Conservation (phyloP, 1,140 invertebrate species). For the Rhopalosiphum maidis region DNA sequence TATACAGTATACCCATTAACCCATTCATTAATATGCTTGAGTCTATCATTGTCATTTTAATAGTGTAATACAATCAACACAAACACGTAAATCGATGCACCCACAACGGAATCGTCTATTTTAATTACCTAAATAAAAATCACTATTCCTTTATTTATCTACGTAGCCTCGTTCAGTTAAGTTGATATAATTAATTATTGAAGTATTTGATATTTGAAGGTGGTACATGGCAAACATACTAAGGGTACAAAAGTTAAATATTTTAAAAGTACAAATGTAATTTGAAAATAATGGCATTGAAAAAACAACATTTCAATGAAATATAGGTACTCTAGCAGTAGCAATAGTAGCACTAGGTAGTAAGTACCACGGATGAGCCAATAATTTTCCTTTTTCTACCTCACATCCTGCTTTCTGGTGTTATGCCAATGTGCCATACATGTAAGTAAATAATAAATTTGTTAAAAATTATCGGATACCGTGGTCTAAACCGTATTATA, state of each 20-base stretch:
- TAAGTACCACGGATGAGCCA: no score
- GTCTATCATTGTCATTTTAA: not conserved
- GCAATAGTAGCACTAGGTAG: no score
- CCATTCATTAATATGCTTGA: not conserved
- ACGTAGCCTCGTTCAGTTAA: not conserved
- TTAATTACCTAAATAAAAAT: not conserved
- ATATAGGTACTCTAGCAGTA: no score
- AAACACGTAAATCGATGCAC: not conserved
- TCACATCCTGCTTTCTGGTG: not conserved
- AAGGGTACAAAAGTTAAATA: no score
- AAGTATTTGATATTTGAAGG: no score
- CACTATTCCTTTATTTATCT: not conserved
- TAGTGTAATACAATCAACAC: not conserved
- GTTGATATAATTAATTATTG: no score
- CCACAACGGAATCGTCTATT: no score
- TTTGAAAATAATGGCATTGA: no score
- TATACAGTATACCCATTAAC: not conserved
- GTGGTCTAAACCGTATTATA: not conserved
- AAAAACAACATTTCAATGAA: no score
- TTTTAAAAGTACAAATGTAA: no score
- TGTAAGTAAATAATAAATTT: not conserved
- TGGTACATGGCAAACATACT: no score
- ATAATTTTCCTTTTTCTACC: not conserved
- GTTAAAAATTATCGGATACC: not conserved
- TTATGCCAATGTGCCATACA: no score